phyloP scores from a whole-genome alignment of 2,888 invertebrate genomes.

The Sarcophaga caerulescens region DNA sequence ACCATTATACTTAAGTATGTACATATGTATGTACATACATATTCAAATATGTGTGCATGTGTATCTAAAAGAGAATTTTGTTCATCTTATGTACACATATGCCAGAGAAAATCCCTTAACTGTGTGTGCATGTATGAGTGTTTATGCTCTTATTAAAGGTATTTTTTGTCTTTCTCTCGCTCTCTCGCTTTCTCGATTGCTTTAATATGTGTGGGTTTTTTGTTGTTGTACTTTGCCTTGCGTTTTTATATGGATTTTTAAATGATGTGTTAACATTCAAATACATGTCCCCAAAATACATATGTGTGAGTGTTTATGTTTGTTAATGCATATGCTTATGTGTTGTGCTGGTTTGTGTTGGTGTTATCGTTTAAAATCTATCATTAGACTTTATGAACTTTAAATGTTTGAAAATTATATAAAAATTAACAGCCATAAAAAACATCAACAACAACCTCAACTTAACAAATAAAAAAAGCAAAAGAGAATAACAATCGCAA shows the following conservation, averaged over 20 bases:
- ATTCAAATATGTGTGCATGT: neutral
- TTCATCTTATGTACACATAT: constrained; percentile 2
- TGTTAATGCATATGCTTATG: neutral
- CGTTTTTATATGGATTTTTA: constrained; percentile 21
- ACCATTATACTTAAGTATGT: constrained; percentile 24
- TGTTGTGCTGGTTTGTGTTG: neutral
- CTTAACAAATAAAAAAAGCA: neutral
- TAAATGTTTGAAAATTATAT: constrained; percentile 24
- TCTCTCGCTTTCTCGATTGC: no score
- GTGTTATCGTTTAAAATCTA: constrained; percentile 29
- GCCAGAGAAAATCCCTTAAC: neutral
- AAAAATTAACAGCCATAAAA: constrained; percentile 9
- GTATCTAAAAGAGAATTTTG: neutral
- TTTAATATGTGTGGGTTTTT: neutral
- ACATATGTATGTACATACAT: neutral
- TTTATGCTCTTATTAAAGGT: constrained; percentile 32
- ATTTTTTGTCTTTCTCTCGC: neutral
- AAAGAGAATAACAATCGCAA: neutral
- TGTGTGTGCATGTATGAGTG: neutral
- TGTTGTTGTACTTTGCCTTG: neutral
- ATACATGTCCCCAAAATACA: neutral
- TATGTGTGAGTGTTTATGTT: neutral
- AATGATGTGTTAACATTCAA: constrained; percentile 49
- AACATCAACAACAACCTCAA: neutral
- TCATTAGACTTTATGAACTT: constrained; percentile 37